Evolutionary conservation across 1,140 invertebrate species (phyloP).

Genomic region (Aphis craccivora): DNA sequence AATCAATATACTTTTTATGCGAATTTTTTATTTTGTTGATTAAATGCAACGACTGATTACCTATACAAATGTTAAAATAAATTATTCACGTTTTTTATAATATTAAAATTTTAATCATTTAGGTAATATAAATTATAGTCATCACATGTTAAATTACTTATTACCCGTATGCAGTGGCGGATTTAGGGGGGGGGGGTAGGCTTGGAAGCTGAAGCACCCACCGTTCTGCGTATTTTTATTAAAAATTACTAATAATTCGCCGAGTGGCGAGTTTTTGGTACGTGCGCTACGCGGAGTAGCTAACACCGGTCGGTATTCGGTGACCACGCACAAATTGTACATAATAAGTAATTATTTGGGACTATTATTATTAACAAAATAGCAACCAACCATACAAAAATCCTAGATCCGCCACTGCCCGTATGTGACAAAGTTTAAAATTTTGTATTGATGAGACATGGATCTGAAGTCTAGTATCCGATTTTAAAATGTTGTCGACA

Average conservation of each 20-base stretch:
- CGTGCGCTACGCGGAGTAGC: no score
- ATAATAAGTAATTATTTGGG: no score
- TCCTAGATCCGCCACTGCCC: no score
- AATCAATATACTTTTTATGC: neutral
- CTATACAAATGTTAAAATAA: neutral
- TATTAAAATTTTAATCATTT: neutral
- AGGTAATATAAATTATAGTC: neutral
- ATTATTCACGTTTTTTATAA: neutral
- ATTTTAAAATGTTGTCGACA: neutral
- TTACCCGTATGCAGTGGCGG: neutral
- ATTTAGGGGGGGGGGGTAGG: no score
- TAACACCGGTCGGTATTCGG: no score
- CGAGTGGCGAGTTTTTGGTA: no score
- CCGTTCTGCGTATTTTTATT: no score
- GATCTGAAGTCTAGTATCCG: neutral
- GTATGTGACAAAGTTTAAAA: neutral
- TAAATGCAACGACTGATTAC: neutral
- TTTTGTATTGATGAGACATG: neutral
- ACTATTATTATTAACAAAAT: no score
- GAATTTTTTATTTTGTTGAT: neutral
- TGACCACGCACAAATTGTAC: no score
- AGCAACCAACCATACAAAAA: no score
- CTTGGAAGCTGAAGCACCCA: no score
- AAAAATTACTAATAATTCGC: no score
- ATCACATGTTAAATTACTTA: neutral